Evolutionary conservation across 2,888 invertebrate genomes (phyloP), one percentile per base, ranked within the genome.

Genomic region (Cantharis lateralis): DNA sequence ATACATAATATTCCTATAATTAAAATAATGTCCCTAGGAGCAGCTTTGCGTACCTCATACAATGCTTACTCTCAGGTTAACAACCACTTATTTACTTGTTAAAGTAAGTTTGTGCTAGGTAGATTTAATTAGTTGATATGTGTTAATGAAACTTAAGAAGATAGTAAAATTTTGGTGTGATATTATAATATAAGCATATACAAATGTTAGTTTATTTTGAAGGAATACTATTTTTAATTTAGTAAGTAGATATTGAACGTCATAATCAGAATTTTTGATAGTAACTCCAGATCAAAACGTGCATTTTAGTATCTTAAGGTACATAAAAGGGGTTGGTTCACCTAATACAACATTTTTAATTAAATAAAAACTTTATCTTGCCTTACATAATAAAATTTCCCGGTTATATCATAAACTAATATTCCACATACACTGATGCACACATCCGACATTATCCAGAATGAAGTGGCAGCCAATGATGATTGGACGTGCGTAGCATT

Each of bases 401-500:
- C 83, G 81, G 85, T 85, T 86, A 85, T 86, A 86, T 86, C 86
- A 84, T 86, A 85, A 85, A 85, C 84, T 84, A 84, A 84, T 85
- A 83, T 82, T 83, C 83, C 82, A 81, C 81, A 83, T 66, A 66
- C 64, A 66, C 24, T 66, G 64, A 66, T 66, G 24, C 83, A 84
- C 84, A 84, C 84, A 85, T 84, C 85, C 85, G 84, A 85, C 83
- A 86, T 86, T 85, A 85, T 84, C 83, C 83, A 83, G 82, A 85
- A 85, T 85, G 86, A 87, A 87, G 87, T 87, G 87, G 86, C 87
- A 86, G 87, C 87, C 87, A 87, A 88, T 88, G 87, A 88, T 85
- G 86, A 85, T 86, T 86, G 87, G 84, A 88, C 88, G 88, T 88
- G 88, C 87, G 87, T 86, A 84, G 88, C 87, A 87, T 87, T 88